Percentiles rank a stretch among this genome's conserved stretches.
Conservation (phyloP, 1,140 invertebrate genomes). For the Grapholita molesta region DNA sequence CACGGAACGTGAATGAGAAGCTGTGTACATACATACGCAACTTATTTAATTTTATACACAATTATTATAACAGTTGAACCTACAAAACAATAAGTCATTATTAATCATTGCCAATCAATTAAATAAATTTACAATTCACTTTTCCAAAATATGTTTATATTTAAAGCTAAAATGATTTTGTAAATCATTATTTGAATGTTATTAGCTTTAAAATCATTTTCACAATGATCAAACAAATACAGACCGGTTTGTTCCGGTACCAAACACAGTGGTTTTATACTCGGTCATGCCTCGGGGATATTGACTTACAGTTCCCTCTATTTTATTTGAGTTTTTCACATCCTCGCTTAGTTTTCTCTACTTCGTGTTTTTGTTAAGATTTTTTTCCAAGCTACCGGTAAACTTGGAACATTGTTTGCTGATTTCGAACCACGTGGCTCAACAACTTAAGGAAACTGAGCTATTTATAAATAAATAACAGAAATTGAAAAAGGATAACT, state of each 20-base stretch:
- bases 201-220: conserved; percentile 22
- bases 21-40: too few relatives aligned
- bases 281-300: conserved; percentile 29
- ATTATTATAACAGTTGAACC: too few relatives aligned
- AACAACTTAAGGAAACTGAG: neutral
- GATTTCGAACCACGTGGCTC: neutral
- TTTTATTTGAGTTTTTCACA: conserved; percentile 37
- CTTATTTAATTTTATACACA: too few relatives aligned
- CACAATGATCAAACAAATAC: neutral
- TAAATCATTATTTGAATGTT: neutral
- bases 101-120: too few relatives aligned
- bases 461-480: neutral
- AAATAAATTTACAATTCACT: too few relatives aligned
- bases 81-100: too few relatives aligned
- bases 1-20: too few relatives aligned
- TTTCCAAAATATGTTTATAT: too few relatives aligned
- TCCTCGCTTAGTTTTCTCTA: conserved; percentile 18
- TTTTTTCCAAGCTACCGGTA: conserved; percentile 15
- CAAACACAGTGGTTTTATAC: neutral
- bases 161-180: too few relatives aligned
- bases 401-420: neutral
- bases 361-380: conserved; percentile 14
- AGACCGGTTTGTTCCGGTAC: neutral
- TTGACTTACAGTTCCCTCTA: conserved; percentile 37
- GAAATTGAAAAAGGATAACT: neutral